Base-by-base conservation (phyloP, 2,113 vertebrate genomes). In the Columbina picui region DNA sequence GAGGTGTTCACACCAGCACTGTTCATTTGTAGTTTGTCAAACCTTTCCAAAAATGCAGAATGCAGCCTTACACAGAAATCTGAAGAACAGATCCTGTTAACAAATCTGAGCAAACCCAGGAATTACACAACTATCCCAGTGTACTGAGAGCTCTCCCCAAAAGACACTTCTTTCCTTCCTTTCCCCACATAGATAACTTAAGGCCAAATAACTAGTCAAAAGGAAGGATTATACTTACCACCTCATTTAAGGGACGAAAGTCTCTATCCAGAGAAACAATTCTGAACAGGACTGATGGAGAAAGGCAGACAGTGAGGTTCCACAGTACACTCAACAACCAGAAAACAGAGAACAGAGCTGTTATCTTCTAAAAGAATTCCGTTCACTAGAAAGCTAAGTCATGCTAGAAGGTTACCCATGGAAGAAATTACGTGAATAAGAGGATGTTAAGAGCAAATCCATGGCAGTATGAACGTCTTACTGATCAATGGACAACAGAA, bases 231-330 rank as follows among this genome's bases (percentile, higher is more conserved):
- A 30, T 18, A 96, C 97, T 97, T 75, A 98, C 98, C 97, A 90
- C 45, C 45, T 98, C 97, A 6, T 97, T 88, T 57, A 96, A 18
- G 9, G 97, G 97, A 39, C 1, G 89, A 87, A 98, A 98, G 13
- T 93, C 87, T 84, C 97, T 96, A 96, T 98, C 93, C 97, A 98
- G n/a, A 25, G 95, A 92, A 68, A 97, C 97, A 59, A 98, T 80
- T 84, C 98, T 97, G 85, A 98, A 98, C 7, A 97, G 91, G 30
- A 98, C 98, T 98, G 94, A 75, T 95, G 82, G 30, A 97, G 53
- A 84, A 79, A 97, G n/a, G n/a, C 39, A 90, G 59, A 83, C 17
- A 80, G 59, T 49, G 60, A 95, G n/a, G 14, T 78, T 92, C 27
- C 55, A 81, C 34, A 39, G n/a, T 94, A n/a, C 43, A 93, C 36